Evolutionary conservation across 2,797 vertebrate species (phyloP), one percentile per base, ranked within the genome.

Genomic region (Arrhamphus sclerolepis): DNA sequence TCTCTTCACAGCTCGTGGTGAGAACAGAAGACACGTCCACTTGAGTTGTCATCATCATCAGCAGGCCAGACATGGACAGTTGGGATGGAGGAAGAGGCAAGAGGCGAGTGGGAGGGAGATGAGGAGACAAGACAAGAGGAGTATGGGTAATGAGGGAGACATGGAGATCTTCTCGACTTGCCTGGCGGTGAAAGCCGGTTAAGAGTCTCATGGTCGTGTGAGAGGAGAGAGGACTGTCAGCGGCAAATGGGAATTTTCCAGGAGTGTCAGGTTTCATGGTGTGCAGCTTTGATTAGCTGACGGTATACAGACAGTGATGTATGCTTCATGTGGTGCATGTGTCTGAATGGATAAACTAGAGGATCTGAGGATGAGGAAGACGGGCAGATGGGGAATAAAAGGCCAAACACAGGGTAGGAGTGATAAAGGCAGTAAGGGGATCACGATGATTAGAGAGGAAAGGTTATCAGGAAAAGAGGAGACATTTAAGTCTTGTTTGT

Each of bases 21-120:
- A 86, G 87, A 88, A 86, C 78, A 87, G 78, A 78, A 88, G 82
- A 90, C 77, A 76, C 49, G 85, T 86, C 86, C 84, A 80, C 75
- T 85, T 79, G 80, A 82, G 80, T 87, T 87, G 87, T 79, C 85
- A 80, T 87, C 81, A 83, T 2, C 80, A n/a, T n/a, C n/a, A 40
- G 58, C 76, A 73, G 68, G 67, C 62, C 71, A 65, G 82, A 85
- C 78, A 62, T 56, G 74, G 74, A 81, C 82, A 80, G 77, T 72
- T 70, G 76, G 68, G 69, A 58, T 46, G 68, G 78, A 80, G 81
- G 73, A 68, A 59, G 62, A 79, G 70, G 60, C 51, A 54, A 58
- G 61, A 64, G 67, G 66, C 18, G 6, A 73, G 26, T 62, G 49
- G 53, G 46, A 34, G 57, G 66, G 70, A 64, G 75, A 54, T 48